Conservation (phyloP, 2,797 vertebrate species). For the Falco columbarius region DNA sequence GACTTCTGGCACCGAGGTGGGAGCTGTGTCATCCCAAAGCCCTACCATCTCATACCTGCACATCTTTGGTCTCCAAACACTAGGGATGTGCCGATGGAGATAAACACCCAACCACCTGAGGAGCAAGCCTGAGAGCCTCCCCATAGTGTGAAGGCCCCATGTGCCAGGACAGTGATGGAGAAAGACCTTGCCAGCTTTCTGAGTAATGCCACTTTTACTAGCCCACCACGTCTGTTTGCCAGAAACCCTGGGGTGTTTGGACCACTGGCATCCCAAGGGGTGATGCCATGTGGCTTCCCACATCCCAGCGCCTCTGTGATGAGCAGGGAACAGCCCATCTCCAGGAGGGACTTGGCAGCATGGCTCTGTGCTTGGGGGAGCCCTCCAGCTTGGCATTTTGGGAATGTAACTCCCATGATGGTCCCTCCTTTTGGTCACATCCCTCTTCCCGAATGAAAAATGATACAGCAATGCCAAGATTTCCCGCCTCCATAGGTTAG, state of each 20-base stretch:
- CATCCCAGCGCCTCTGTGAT: fast-evolving
- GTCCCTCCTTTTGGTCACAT: background rate
- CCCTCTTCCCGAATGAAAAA: background rate
- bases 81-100: fast-evolving
- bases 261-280: background rate
- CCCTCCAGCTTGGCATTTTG: fast-evolving
- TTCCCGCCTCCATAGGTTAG: slow-evolving; percentile 13
- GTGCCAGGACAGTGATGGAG: background rate
- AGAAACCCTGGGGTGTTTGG: background rate
- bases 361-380: fast-evolving
- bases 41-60: fast-evolving
- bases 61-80: fast-evolving
- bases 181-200: background rate
- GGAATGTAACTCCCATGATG: background rate
- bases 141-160: fast-evolving
- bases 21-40: background rate
- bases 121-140: background rate
- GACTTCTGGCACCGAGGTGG: background rate
- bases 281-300: background rate
- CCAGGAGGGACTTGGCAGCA: background rate
- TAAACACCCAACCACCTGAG: fast-evolving
- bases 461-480: background rate
- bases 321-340: background rate
- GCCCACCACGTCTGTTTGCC: fast-evolving
- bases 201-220: fast-evolving